Percentiles rank a stretch among this genome's conserved stretches.
phyloP scores from a whole-genome alignment of 1,140 invertebrate genomes.

The Oncopodura yosiiana region DNA sequence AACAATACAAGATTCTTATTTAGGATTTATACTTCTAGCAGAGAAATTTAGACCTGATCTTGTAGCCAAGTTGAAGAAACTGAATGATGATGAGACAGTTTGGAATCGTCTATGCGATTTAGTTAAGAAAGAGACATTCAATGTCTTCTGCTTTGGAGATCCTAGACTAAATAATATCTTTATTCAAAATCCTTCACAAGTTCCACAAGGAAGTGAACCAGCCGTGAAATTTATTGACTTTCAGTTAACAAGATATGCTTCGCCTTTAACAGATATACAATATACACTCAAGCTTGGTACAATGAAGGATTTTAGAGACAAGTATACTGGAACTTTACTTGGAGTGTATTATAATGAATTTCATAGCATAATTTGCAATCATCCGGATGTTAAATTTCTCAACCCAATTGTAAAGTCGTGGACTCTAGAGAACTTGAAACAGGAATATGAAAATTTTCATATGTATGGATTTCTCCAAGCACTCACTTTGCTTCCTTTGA shows the following conservation, averaged over 20 bases:
- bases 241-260: constrained; percentile 28
- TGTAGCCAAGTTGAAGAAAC: constrained; percentile 2
- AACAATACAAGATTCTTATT: constrained; percentile 10
- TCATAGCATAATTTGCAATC: constrained; percentile 1
- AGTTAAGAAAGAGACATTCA: constrained; percentile 14
- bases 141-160: constrained; percentile 25
- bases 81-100: constrained; percentile 21
- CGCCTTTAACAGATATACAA: constrained; percentile 27
- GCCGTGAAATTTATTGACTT: constrained; percentile 26
- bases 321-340: constrained; percentile 6
- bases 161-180: constrained; percentile 25
- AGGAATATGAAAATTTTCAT: constrained; percentile 18
- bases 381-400: constrained; percentile 1
- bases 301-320: constrained; percentile 12
- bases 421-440: constrained; percentile 19
- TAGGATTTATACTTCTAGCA: constrained; percentile 14
- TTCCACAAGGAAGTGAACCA: not conserved
- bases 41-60: constrained; percentile 27
- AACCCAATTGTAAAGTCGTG: constrained; percentile 8
- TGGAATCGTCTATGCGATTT: constrained; percentile 14
- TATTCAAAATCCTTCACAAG: not conserved
- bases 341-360: constrained; percentile 20
- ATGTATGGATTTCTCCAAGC: constrained; percentile 19
- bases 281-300: constrained; percentile 17
- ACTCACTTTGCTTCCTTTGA: constrained; percentile 18